These are phyloP conservation scores for Psix sp. DNA, from an alignment of 1,140 invertebrate genomes.

Conservation along the genomic window DNA sequence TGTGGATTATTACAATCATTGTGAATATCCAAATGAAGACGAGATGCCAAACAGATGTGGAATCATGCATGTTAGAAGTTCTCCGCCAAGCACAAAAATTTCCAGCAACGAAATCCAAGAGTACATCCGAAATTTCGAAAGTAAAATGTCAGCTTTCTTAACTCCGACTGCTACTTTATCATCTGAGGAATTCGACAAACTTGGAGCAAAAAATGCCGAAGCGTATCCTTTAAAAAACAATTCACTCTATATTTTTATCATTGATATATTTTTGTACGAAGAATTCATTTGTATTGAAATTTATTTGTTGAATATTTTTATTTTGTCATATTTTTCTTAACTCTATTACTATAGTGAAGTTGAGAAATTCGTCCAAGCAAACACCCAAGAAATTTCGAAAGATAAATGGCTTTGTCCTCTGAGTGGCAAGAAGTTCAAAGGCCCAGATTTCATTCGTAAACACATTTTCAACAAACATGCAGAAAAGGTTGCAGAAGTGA, in stretches of 20 bases:
- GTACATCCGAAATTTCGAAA: constrained; percentile 80
- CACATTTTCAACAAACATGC: constrained; percentile 98
- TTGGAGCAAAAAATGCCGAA: constrained; percentile 92
- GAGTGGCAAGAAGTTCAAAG: constrained; percentile 99
- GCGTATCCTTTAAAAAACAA: constrained; percentile 80
- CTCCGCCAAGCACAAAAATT: constrained; percentile 88
- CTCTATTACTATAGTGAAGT: constrained; percentile 80
- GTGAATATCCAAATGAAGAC: constrained; percentile 99
- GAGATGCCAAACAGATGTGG: constrained; percentile 99
- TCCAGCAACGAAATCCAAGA: constrained; percentile 72
- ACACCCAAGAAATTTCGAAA: constrained; percentile 96
- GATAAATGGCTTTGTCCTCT: constrained; percentile 99
- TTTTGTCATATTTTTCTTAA: constrained; percentile 54
- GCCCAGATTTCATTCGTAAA: constrained; percentile 98
- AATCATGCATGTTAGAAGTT: constrained; percentile 96
- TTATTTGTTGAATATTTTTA: no score
- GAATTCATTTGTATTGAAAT: no score
- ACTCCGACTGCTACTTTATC: constrained; percentile 82
- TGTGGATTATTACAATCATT: constrained; percentile 99
- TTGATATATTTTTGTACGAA: no score
- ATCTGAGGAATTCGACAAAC: constrained; percentile 89
- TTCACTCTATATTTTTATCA: no score
- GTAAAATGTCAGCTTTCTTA: constrained; percentile 92
- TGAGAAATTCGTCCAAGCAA: constrained; percentile 95
- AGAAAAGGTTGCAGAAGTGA: constrained; percentile 98